Percentiles rank a stretch among this genome's conserved stretches.
These are phyloP conservation scores for Drosophila persimilis DNA, from an alignment of 1,140 invertebrate genomes.

Conservation along the genomic window DNA sequence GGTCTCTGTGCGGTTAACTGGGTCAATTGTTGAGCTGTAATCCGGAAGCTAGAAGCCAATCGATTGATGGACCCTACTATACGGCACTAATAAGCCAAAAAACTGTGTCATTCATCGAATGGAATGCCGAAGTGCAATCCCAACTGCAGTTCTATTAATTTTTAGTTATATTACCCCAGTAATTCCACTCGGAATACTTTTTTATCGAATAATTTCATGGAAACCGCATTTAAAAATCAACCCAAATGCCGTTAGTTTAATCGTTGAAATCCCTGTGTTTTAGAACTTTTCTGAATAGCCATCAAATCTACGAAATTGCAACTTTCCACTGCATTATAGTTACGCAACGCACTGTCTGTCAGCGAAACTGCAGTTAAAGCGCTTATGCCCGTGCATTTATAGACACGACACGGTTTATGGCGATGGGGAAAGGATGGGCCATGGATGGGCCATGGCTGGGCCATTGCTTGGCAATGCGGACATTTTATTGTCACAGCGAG, in stretches of 20 bases:
- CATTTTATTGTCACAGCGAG: slow-evolving; percentile 56
- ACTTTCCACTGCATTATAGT: slow-evolving; percentile 18
- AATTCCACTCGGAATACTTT: too few species aligned
- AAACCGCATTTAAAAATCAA: too few species aligned
- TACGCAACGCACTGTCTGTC: slow-evolving; percentile 43
- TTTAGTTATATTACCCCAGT: too few species aligned
- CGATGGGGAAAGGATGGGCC: not conserved
- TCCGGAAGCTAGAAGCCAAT: slow-evolving; percentile 1
- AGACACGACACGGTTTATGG: slow-evolving; percentile 38
- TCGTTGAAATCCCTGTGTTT: not conserved
- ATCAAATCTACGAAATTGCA: slow-evolving; percentile 7
- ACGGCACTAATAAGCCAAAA: too few species aligned
- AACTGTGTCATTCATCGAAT: too few species aligned
- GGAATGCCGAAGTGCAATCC: too few species aligned
- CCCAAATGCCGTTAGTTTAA: too few species aligned
- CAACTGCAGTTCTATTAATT: too few species aligned
- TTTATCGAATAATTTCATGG: too few species aligned
- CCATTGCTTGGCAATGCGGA: slow-evolving; percentile 50
- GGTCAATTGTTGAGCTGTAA: slow-evolving; percentile 53
- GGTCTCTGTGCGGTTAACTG: slow-evolving; percentile 32
- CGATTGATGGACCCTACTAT: not conserved
- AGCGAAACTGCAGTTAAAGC: slow-evolving; percentile 41
- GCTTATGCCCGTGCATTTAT: slow-evolving; percentile 39
- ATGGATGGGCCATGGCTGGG: too few species aligned
- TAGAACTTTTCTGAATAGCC: slow-evolving; percentile 11